phyloP scores from a whole-genome alignment of 2,888 invertebrate genomes.

The Cybosia mesomella region DNA sequence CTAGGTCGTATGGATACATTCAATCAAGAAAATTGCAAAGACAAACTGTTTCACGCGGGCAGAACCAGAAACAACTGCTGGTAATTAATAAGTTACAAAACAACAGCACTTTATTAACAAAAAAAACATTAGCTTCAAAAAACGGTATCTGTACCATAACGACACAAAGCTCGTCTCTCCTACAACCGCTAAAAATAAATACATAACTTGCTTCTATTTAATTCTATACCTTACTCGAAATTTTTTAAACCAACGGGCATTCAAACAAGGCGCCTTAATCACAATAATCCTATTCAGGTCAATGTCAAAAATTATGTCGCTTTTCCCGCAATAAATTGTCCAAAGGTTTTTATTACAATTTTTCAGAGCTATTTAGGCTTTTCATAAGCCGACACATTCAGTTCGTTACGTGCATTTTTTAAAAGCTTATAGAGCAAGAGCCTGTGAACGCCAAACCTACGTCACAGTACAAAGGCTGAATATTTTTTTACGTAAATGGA shows the following conservation, averaged over 20 bases:
- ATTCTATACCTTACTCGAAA: slow-evolving; percentile 26
- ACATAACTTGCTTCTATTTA: slow-evolving; percentile 31
- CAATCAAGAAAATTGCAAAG: too few relatives aligned
- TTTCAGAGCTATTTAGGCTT: slow-evolving; percentile 59
- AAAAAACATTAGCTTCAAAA: background rate
- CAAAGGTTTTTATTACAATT: slow-evolving; percentile 53
- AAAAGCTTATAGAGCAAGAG: slow-evolving; percentile 23
- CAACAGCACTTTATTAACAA: background rate
- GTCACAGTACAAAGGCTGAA: background rate
- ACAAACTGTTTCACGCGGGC: background rate
- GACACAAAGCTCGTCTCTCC: slow-evolving; percentile 7
- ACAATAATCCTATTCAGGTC: slow-evolving; percentile 6
- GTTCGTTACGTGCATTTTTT: slow-evolving; percentile 34
- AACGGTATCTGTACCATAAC: slow-evolving; percentile 10
- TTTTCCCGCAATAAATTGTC: background rate
- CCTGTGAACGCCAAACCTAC: background rate
- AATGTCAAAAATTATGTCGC: slow-evolving; percentile 1
- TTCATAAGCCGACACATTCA: slow-evolving; percentile 37
- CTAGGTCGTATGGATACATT: too few relatives aligned
- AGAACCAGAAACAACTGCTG: background rate
- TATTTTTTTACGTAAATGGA: too few relatives aligned
- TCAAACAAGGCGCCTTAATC: background rate
- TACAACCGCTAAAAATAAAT: slow-evolving; percentile 14
- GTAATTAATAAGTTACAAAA: background rate
- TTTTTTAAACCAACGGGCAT: slow-evolving; percentile 15